phyloP scores from a whole-genome alignment of 2,797 vertebrate species.

The Mormyrops attenuatus region DNA sequence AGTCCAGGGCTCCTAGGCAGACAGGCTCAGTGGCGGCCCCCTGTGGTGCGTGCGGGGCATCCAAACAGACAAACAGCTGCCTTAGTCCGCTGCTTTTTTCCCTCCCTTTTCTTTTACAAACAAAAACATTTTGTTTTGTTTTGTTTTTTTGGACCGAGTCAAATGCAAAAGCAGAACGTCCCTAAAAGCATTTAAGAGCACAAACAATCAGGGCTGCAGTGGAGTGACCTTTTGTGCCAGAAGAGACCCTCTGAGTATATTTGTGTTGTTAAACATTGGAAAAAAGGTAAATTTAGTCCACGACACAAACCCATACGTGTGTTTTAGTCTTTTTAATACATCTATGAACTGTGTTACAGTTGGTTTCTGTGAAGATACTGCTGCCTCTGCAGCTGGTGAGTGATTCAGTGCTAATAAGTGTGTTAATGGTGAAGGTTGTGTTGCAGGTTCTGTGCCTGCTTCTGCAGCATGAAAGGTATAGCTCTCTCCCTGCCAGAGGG shows the following conservation, averaged over 20 bases:
- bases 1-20: slow-evolving; percentile 79
- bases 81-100: slow-evolving; percentile 44
- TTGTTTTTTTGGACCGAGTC: slow-evolving; percentile 61
- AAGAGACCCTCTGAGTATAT: slow-evolving; percentile 68
- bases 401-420: slow-evolving; percentile 26
- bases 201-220: slow-evolving; percentile 62
- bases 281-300: slow-evolving; percentile 74
- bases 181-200: slow-evolving; percentile 55
- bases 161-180: slow-evolving; percentile 51
- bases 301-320: slow-evolving; percentile 55
- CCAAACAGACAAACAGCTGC: slow-evolving; percentile 20
- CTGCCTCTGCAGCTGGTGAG: slow-evolving; percentile 45
- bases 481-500: not conserved
- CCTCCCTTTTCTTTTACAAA: slow-evolving; percentile 32
- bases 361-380: slow-evolving; percentile 33
- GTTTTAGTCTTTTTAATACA: slow-evolving; percentile 32
- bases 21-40: slow-evolving; percentile 44
- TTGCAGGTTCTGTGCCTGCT: not conserved
- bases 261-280: slow-evolving; percentile 72
- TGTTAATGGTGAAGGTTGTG: not conserved
- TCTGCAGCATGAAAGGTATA: not conserved
- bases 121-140: slow-evolving; percentile 40
- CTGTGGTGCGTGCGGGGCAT: slow-evolving; percentile 36
- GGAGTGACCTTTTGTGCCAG: slow-evolving; percentile 60
- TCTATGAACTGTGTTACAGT: slow-evolving; percentile 45